Evolutionary conservation across 2,113 vertebrate genomes (phyloP).

Genomic region (Aegithalos caudatus): DNA sequence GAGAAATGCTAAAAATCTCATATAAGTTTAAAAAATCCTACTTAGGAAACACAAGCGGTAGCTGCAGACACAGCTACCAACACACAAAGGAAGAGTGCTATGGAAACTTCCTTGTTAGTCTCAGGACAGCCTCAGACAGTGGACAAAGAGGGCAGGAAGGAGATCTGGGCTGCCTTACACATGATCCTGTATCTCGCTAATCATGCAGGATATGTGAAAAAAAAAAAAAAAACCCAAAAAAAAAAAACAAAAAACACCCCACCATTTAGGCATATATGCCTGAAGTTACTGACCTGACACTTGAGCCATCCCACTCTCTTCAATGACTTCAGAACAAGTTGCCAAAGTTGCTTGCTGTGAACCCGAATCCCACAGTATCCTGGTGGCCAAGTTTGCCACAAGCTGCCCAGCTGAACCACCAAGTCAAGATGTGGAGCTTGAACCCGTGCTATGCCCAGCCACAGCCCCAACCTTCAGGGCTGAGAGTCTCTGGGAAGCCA

Average conservation of each 20-base stretch:
- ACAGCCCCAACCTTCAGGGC: neutral
- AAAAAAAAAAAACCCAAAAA: neutral
- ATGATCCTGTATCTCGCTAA: neutral
- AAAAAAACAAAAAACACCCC: neutral
- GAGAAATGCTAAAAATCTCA: neutral
- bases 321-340: neutral
- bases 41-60: neutral
- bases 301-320: neutral
- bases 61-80: neutral
- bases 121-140: neutral
- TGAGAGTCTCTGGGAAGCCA: neutral
- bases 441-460: neutral
- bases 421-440: fast-evolving
- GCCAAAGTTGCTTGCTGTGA: neutral
- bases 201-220: neutral
- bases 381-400: neutral
- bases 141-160: neutral
- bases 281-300: slow-evolving; percentile 3
- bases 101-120: neutral
- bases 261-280: neutral
- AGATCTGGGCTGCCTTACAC: neutral
- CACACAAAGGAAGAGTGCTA: neutral
- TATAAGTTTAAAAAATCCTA: neutral
- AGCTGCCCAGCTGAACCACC: neutral
- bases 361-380: neutral